phyloP scores from a whole-genome alignment of 2,888 invertebrate species.

The Pilophorus perplexus region DNA sequence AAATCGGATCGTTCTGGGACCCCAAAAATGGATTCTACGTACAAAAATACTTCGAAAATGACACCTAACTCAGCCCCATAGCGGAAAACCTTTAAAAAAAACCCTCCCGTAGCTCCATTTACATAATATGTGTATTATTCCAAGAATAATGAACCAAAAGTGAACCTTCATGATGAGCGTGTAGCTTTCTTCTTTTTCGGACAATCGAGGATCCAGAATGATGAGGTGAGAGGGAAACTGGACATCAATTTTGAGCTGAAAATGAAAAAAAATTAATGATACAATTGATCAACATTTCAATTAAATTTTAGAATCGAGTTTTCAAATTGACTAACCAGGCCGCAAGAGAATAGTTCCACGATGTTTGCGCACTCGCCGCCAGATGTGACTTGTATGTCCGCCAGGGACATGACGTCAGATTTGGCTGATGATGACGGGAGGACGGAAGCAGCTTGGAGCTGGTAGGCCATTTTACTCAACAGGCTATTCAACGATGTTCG shows the following conservation, averaged over 20 bases:
- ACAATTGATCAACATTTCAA: too few species aligned
- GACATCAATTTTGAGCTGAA: conserved; percentile 53
- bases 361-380: conserved; percentile 45
- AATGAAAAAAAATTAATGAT: background rate
- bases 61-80: too few species aligned
- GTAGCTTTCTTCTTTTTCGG: conserved; percentile 56
- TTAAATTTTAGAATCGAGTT: background rate
- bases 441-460: background rate
- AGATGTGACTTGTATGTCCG: conserved; percentile 22
- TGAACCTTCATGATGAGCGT: conserved; percentile 52
- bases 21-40: too few species aligned
- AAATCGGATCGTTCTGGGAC: too few species aligned
- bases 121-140: too few species aligned
- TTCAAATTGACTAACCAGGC: conserved; percentile 33
- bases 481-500: conserved; percentile 8
- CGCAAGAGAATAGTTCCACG: conserved; percentile 42
- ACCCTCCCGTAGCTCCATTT: too few species aligned
- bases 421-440: background rate
- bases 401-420: background rate
- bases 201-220: conserved; percentile 57
- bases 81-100: too few species aligned
- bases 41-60: too few species aligned
- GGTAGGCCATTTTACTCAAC: background rate
- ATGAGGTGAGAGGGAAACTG: conserved; percentile 60
- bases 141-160: too few species aligned